Evolutionary conservation across 2,797 vertebrate genomes (phyloP).

Genomic region (Acanthurus leucopareius): DNA sequence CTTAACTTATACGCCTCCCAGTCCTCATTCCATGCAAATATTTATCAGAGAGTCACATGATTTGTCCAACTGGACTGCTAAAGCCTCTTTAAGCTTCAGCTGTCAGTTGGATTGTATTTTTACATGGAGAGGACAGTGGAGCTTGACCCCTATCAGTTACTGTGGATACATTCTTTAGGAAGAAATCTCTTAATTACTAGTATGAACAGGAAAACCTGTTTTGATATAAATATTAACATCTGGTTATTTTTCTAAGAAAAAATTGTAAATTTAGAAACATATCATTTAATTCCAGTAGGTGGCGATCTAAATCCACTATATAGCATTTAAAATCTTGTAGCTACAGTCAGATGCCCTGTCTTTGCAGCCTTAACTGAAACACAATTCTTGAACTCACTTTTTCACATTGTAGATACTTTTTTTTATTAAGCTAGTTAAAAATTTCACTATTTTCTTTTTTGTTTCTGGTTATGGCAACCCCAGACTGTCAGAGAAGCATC

Average conservation of each 20-base stretch:
- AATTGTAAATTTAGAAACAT: not conserved
- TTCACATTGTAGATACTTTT: not conserved
- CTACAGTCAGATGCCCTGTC: not conserved
- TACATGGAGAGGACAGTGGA: not conserved
- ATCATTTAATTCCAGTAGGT: constrained; percentile 70
- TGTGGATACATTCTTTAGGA: too few relatives aligned
- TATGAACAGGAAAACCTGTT: not conserved
- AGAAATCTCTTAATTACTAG: too few relatives aligned
- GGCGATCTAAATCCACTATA: constrained; percentile 64
- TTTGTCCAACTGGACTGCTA: too few relatives aligned
- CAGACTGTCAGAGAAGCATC: not conserved
- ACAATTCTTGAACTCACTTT: not conserved
- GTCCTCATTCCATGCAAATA: too few relatives aligned
- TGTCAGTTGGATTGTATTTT: not conserved
- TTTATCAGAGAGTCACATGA: too few relatives aligned
- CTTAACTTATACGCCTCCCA: too few relatives aligned
- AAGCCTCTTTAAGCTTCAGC: too few relatives aligned
- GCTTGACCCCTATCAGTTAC: not conserved
- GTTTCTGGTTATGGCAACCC: not conserved
- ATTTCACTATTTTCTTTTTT: not conserved
- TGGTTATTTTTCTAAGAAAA: not conserved
- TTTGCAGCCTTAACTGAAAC: not conserved
- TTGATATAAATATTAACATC: not conserved
- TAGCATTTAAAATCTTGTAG: not conserved
- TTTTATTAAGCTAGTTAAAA: not conserved